phyloP scores from a whole-genome alignment of 2,888 invertebrate species.

The Cephus nigrinus region DNA sequence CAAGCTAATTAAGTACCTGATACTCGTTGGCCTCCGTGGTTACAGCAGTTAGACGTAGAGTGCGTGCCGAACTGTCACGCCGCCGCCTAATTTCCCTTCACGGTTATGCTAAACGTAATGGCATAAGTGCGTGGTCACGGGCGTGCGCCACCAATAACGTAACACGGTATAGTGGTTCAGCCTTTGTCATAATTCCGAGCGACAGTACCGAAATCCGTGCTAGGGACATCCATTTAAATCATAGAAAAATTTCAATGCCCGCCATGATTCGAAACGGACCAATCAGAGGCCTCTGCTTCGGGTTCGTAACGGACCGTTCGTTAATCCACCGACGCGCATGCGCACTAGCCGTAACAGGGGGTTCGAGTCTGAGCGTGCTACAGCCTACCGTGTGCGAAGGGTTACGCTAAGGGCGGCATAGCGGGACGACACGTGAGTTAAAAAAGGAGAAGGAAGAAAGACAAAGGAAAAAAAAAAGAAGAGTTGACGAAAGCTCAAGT shows the following conservation, averaged over 20 bases:
- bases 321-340: neutral
- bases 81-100: neutral
- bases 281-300: neutral
- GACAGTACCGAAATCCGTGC: neutral
- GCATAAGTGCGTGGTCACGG: neutral
- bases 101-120: neutral
- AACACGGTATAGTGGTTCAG: neutral
- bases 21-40: neutral
- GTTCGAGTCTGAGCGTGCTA: neutral
- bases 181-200: neutral
- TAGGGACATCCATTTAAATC: neutral
- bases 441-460: neutral
- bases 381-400: neutral
- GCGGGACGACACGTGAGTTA: neutral
- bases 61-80: neutral
- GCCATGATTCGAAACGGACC: neutral
- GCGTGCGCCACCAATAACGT: neutral
- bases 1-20: neutral
- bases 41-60: neutral
- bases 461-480: neutral
- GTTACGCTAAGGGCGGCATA: neutral
- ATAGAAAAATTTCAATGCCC: neutral
- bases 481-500: neutral
- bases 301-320: neutral
- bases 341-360: neutral